Evolutionary conservation across 2,888 invertebrate species (phyloP).

Genomic region (Neoascia interrupta): DNA sequence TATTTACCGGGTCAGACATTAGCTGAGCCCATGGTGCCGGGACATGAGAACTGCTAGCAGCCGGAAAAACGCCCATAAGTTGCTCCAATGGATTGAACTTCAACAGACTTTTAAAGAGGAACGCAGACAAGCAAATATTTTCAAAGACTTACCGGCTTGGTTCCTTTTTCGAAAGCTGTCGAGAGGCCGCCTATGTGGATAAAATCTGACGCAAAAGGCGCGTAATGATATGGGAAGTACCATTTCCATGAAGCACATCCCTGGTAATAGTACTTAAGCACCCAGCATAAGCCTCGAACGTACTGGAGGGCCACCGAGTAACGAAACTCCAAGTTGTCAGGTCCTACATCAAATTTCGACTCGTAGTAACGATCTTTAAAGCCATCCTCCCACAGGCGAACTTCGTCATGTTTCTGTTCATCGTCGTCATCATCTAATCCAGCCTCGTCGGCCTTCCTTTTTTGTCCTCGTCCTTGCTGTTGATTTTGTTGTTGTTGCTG

Average conservation of each 20-base stretch:
- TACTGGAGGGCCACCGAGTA: conserved; percentile 96
- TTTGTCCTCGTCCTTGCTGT: conserved; percentile 79
- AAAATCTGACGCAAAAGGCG: conserved; percentile 99
- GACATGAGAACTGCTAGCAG: conserved; percentile 96
- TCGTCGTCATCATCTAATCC: conserved; percentile 83
- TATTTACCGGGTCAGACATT: conserved; percentile 92
- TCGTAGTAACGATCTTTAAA: conserved; percentile 99
- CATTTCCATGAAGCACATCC: conserved; percentile 99
- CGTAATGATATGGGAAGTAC: conserved; percentile 99
- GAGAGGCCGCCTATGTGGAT: conserved; percentile 92
- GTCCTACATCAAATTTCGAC: conserved; percentile 91
- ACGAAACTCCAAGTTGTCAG: conserved; percentile 90
- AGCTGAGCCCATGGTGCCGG: conserved; percentile 95
- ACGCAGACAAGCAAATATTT: conserved; percentile 4
- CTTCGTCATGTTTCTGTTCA: conserved; percentile 91
- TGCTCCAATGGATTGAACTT: conserved; percentile 98
- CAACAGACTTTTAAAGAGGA: conserved; percentile 9
- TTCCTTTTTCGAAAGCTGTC: conserved; percentile 92
- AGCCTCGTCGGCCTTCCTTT: conserved; percentile 77
- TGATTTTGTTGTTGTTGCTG: conserved; percentile 72
- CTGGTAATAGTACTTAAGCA: conserved; percentile 98
- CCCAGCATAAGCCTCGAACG: conserved; percentile 98
- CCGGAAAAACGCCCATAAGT: conserved; percentile 99
- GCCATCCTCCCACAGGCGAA: conserved; percentile 96
- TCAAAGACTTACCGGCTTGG: conserved; percentile 87